phyloP scores from a whole-genome alignment of 2,888 invertebrate species.

The Gymnocheta viridis region DNA sequence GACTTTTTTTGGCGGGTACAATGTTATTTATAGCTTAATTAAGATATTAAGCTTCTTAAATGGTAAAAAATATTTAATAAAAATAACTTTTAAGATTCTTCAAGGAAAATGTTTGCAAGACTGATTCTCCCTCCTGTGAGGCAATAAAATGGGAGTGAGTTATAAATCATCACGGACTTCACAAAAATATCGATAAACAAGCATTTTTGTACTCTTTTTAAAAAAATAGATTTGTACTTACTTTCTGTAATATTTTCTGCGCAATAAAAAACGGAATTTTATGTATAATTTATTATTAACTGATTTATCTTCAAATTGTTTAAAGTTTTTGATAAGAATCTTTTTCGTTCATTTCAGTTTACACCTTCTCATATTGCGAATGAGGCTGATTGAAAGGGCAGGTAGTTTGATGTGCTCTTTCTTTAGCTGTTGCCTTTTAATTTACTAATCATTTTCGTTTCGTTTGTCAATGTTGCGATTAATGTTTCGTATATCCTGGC shows the following conservation, averaged over 20 bases:
- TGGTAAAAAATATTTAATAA: too few species aligned
- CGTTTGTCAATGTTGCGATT: conserved; percentile 46
- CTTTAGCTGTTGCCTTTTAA: conserved; percentile 27
- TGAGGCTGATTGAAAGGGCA: conserved; percentile 1
- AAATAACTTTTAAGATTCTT: too few species aligned
- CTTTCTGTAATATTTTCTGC: neutral
- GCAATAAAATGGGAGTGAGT: too few species aligned
- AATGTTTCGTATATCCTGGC: conserved; percentile 45
- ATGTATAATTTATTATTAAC: neutral
- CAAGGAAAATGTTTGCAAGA: too few species aligned
- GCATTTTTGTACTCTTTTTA: neutral
- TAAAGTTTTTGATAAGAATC: conserved; percentile 45
- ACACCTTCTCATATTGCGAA: conserved; percentile 22
- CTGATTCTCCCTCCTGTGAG: too few species aligned
- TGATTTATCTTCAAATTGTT: neutral
- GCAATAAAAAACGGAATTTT: neutral
- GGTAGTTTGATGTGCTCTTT: neutral
- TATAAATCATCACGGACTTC: too few species aligned
- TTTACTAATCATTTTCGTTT: conserved; percentile 25
- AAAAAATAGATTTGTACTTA: neutral
- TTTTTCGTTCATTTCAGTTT: conserved; percentile 5
- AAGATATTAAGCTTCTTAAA: too few species aligned
- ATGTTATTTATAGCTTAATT: too few species aligned
- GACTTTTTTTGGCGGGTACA: too few species aligned
- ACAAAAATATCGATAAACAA: too few species aligned